Base-by-base conservation (phyloP, 2,113 vertebrate genomes). In the Lycocorax pyrrhopterus region DNA sequence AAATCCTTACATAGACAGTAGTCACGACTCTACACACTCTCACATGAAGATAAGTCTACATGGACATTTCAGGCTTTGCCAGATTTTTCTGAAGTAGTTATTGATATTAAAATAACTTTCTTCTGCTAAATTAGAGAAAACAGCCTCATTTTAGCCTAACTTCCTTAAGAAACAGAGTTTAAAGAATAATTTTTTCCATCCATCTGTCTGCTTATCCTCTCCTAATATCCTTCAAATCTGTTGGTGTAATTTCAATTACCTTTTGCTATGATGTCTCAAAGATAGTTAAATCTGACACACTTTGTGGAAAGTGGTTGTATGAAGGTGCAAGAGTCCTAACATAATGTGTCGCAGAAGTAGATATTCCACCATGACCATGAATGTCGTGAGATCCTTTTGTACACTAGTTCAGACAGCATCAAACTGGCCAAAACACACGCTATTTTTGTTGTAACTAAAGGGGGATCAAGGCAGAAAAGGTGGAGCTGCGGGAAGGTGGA, bases 71-170 rank as follows among this genome's bases (percentile, higher is more conserved):
- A 84, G 52, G 29, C 16, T 72, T 90, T 90, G 62, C 46, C 77
- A 86, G 87, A 64, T 58, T 89, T 97, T 95, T 96, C 41, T 58
- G 11, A 79, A 87, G 80, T 47, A 84, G n/a, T 84, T 92, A 74
- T 32, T 78, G 64, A 75, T 67, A 82, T 53, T 56, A 90, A 80
- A 95, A 89, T 84, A 60, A 32, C 27, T 89, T 71, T 62, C 32
- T 93, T 81, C 49, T 93, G 41, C 32, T 46, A 72, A 92, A 92
- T 87, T 92, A 84, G 35, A 88, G 52, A 81, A 78, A 90, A 59
- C 12, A 90, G 4, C 10, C 26, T 72, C 16, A 1, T 81, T 92
- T 94, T 64, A 89, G 18, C 39, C 33, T 41, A 44, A 67, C 68
- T 84, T 92, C 29, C 56, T 90, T 73, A 44, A 94, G 81, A 90